Conservation (phyloP, 2,888 invertebrate species). For the Osmoderma eremita region DNA sequence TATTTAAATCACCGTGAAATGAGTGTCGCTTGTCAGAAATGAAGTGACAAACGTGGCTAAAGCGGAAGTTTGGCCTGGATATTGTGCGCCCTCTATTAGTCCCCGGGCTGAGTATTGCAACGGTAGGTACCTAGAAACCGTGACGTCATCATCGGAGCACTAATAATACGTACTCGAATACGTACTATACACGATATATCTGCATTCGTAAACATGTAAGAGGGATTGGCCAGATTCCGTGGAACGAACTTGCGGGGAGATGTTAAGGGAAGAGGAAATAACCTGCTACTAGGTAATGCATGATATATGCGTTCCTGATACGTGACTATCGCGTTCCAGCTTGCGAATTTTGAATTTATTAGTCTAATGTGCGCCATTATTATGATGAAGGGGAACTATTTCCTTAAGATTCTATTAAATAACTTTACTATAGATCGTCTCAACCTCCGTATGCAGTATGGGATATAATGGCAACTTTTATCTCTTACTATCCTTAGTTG, state of each 20-base stretch:
- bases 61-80: slow-evolving; percentile 57
- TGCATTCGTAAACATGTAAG: slow-evolving; percentile 19
- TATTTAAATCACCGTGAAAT: slow-evolving; percentile 56
- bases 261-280: slow-evolving; percentile 26
- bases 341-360: slow-evolving; percentile 5
- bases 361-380: background rate
- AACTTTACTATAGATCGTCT: no score
- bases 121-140: background rate
- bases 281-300: slow-evolving; percentile 11
- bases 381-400: no score
- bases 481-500: no score
- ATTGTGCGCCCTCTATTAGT: slow-evolving; percentile 57
- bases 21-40: slow-evolving; percentile 55
- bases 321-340: background rate
- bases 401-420: no score
- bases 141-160: slow-evolving; percentile 6
- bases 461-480: no score
- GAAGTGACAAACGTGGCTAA: slow-evolving; percentile 58
- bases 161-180: slow-evolving; percentile 26
- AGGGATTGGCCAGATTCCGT: slow-evolving; percentile 2
- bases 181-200: slow-evolving; percentile 4
- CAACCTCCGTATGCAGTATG: no score
- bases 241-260: slow-evolving; percentile 13
- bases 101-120: slow-evolving; percentile 48
- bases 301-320: slow-evolving; percentile 21